Conservation (phyloP, 2,797 vertebrate species). For the Acrocephalus scirpaceus region DNA sequence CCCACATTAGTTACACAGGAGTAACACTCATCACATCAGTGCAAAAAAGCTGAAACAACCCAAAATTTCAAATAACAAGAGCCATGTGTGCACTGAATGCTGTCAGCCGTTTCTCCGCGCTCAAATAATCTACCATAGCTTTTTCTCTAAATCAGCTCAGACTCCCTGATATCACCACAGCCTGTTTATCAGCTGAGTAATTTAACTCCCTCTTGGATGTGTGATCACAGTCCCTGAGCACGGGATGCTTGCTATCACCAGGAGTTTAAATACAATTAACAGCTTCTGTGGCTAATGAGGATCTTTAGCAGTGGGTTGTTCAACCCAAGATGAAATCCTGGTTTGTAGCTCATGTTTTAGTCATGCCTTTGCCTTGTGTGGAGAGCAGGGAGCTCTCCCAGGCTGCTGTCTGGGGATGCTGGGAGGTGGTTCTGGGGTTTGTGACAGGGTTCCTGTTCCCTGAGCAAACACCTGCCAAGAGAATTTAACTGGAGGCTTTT, state of each 20-base stretch:
- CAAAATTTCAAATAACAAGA: not conserved
- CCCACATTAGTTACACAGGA: not conserved
- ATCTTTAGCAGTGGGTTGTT: not conserved
- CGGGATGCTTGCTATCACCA: not conserved
- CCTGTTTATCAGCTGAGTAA: not conserved
- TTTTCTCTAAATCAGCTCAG: not conserved
- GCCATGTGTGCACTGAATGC: not conserved
- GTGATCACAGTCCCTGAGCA: not conserved
- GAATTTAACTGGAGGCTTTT: not conserved
- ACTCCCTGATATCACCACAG: not conserved
- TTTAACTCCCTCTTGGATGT: not conserved
- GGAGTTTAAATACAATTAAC: slow-evolving; percentile 3
- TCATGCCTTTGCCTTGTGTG: not conserved
- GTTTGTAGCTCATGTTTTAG: not conserved
- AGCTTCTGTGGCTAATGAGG: slow-evolving; percentile 16
- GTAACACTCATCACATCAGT: not conserved
- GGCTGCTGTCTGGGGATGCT: not conserved
- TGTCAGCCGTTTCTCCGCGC: accelerated
- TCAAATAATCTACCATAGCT: not conserved
- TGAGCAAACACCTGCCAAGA: not conserved
- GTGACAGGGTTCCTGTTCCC: not conserved
- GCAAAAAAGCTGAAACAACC: not conserved
- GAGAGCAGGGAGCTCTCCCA: not conserved
- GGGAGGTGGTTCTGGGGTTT: not conserved
- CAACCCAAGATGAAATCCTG: not conserved